These are phyloP conservation scores for Melitaea athalia DNA, from an alignment of 2,888 invertebrate genomes.

Conservation along the genomic window DNA sequence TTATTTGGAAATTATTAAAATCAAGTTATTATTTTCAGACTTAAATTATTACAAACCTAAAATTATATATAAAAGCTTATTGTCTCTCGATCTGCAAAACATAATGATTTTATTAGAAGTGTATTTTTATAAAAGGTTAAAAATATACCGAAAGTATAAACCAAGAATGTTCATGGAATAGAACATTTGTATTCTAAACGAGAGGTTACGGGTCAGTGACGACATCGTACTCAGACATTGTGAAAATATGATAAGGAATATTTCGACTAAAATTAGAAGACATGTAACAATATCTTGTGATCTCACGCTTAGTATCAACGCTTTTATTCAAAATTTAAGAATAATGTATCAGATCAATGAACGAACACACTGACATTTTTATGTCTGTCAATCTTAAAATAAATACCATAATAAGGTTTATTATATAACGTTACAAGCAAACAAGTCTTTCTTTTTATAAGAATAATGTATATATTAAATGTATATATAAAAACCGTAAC, in stretches of 20 bases:
- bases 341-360: too few relatives aligned
- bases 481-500: slow-evolving; percentile 12
- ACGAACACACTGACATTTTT: too few relatives aligned
- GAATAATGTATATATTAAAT: background rate
- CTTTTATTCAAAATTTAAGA: too few relatives aligned
- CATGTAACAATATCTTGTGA: background rate
- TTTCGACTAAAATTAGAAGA: background rate
- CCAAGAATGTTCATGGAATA: background rate
- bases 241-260: slow-evolving; percentile 6
- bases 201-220: background rate
- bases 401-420: background rate
- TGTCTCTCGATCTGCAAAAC: too few relatives aligned
- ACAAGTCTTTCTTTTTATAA: too few relatives aligned
- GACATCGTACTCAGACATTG: background rate
- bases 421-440: too few relatives aligned
- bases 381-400: background rate
- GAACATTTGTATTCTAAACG: slow-evolving; percentile 4
- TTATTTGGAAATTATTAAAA: too few relatives aligned
- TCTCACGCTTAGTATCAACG: background rate
- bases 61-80: too few relatives aligned
- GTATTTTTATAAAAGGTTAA: too few relatives aligned
- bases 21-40: too few relatives aligned
- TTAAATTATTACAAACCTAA: too few relatives aligned
- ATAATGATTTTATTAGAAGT: too few relatives aligned
- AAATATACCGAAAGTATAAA: background rate